Evolutionary conservation across 2,888 invertebrate species (phyloP).

Genomic region (Ceraclea dissimilis): DNA sequence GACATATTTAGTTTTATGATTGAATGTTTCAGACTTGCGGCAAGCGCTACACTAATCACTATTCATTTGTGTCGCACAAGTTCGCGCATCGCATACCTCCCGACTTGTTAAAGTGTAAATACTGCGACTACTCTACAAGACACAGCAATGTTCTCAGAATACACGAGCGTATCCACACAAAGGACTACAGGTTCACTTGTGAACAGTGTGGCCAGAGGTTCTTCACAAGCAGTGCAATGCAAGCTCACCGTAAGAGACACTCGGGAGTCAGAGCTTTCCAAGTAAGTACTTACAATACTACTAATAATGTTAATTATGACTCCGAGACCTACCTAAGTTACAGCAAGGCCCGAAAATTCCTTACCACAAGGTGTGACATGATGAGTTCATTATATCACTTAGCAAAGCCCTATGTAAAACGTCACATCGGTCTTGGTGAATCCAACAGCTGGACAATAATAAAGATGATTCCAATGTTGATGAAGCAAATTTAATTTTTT

Average conservation of each 20-base stretch:
- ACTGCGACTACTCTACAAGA: not conserved
- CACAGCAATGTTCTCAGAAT: not conserved
- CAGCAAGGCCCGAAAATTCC: too few species aligned
- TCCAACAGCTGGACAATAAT: too few species aligned
- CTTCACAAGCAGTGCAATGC: not conserved
- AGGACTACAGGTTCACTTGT: not conserved
- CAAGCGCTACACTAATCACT: not conserved
- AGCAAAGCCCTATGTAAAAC: too few species aligned
- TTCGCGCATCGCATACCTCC: not conserved
- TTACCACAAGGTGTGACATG: too few species aligned
- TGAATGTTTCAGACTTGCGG: not conserved
- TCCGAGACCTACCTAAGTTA: too few species aligned
- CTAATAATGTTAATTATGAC: too few species aligned
- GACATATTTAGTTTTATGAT: not conserved
- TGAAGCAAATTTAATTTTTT: not conserved
- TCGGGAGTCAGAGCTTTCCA: not conserved
- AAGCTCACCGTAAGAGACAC: not conserved
- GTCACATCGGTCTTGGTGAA: too few species aligned
- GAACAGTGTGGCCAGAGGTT: not conserved
- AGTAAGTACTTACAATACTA: not conserved
- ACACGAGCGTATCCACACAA: not conserved
- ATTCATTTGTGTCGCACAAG: not conserved
- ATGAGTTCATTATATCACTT: too few species aligned
- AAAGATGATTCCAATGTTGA: too few species aligned
- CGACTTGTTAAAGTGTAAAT: not conserved